These are phyloP conservation scores for Lycaon pictus DNA, from an alignment of 2,113 vertebrate species.

Conservation along the genomic window DNA sequence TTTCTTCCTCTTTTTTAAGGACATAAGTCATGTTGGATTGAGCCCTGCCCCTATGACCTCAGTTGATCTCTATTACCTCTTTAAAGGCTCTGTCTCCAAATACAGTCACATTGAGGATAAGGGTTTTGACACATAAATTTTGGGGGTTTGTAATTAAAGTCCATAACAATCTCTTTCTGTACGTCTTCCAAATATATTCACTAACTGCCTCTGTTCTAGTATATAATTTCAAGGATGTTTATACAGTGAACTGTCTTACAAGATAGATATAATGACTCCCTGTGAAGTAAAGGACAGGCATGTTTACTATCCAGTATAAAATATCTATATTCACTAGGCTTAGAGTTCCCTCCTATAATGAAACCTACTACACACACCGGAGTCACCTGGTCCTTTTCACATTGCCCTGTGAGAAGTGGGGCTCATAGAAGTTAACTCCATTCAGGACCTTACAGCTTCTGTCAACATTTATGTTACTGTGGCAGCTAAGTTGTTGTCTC, in stretches of 20 bases:
- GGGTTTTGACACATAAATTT: background rate
- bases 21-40: background rate
- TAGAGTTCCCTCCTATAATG: background rate
- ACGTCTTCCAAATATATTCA: background rate
- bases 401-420: background rate
- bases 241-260: background rate
- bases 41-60: background rate
- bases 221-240: background rate
- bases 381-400: background rate
- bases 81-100: background rate
- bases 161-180: background rate
- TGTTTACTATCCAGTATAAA: background rate
- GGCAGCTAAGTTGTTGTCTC: background rate
- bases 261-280: background rate
- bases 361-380: background rate
- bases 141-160: background rate
- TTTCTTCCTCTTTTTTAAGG: background rate
- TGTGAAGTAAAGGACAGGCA: conserved; percentile 4
- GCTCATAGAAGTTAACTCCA: background rate
- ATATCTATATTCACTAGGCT: background rate
- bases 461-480: background rate
- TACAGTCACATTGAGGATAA: background rate
- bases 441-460: background rate
- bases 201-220: background rate
- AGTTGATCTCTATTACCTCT: background rate